A percentile compares a stretch with the other conserved stretches of the same genome.
Conservation (phyloP, 2,888 invertebrate genomes). For the Drosophila diplacantha region DNA sequence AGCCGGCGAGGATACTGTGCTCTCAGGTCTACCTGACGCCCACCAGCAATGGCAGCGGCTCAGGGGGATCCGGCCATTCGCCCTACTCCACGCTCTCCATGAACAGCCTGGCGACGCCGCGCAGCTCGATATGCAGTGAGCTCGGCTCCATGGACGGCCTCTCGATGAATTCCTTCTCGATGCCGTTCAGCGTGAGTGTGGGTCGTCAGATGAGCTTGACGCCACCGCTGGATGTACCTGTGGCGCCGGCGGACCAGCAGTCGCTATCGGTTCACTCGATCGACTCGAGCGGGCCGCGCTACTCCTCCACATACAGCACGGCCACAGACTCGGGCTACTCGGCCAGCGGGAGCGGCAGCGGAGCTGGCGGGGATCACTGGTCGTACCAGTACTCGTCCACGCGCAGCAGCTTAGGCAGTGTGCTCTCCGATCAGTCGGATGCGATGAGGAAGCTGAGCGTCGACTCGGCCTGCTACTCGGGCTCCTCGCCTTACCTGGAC, state of each 20-base stretch:
- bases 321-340: conserved; percentile 77
- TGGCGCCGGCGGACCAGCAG: conserved; percentile 55
- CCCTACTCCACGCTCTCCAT: conserved; percentile 73
- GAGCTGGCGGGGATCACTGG: conserved; percentile 74
- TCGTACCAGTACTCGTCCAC: conserved; percentile 76
- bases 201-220: conserved; percentile 71
- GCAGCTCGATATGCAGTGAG: conserved; percentile 76
- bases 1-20: conserved; percentile 79
- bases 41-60: conserved; percentile 44
- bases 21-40: conserved; percentile 83
- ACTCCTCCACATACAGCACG: conserved; percentile 74
- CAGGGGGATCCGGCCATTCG: conserved; percentile 50
- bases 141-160: conserved; percentile 75
- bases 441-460: conserved; percentile 74
- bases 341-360: conserved; percentile 66
- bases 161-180: conserved; percentile 77
- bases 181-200: conserved; percentile 72
- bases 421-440: conserved; percentile 75
- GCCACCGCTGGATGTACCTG: conserved; percentile 75
- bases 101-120: conserved; percentile 70
- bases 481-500: conserved; percentile 60
- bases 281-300: conserved; percentile 64
- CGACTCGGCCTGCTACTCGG: conserved; percentile 73
- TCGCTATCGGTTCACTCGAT: conserved; percentile 57
- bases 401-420: conserved; percentile 77